A percentile compares a stretch with the other conserved stretches of the same genome.
Conservation (phyloP, 2,113 vertebrate species). For the Colistium nudipinnis region DNA sequence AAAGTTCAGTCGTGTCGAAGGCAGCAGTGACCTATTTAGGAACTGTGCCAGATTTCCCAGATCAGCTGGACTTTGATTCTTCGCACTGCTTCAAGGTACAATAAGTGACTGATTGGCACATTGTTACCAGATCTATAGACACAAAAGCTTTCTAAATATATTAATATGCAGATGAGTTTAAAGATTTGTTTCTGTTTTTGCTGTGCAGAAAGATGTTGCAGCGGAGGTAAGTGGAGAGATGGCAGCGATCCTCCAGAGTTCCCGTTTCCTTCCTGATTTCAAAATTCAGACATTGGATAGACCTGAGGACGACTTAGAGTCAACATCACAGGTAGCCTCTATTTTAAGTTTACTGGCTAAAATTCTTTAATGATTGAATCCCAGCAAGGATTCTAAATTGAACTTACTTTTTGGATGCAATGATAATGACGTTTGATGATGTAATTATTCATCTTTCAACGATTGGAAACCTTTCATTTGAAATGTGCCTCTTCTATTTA, state of each 20-base stretch:
- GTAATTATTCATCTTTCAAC: no score
- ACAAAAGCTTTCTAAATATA: neutral
- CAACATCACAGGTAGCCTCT: conserved; percentile 53
- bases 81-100: conserved; percentile 76
- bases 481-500: no score
- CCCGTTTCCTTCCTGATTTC: conserved; percentile 74
- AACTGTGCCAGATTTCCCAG: conserved; percentile 64
- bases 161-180: neutral
- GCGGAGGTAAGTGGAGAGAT: conserved; percentile 69
- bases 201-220: conserved; percentile 64
- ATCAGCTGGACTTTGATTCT: conserved; percentile 75
- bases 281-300: conserved; percentile 53
- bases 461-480: no score
- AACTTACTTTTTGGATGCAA: neutral
- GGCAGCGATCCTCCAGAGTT: conserved; percentile 68
- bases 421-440: neutral
- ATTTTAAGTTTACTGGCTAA: neutral
- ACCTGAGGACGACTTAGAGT: conserved; percentile 28
- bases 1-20: conserved; percentile 7
- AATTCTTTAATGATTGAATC: conserved; percentile 16
- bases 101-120: neutral
- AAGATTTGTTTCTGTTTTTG: conserved; percentile 10
- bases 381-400: no score
- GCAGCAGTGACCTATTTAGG: conserved; percentile 76
- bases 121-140: neutral